Evolutionary conservation across 2,797 vertebrate genomes (phyloP), one percentile per base, ranked within the genome.

Genomic region (Menidia menidia): DNA sequence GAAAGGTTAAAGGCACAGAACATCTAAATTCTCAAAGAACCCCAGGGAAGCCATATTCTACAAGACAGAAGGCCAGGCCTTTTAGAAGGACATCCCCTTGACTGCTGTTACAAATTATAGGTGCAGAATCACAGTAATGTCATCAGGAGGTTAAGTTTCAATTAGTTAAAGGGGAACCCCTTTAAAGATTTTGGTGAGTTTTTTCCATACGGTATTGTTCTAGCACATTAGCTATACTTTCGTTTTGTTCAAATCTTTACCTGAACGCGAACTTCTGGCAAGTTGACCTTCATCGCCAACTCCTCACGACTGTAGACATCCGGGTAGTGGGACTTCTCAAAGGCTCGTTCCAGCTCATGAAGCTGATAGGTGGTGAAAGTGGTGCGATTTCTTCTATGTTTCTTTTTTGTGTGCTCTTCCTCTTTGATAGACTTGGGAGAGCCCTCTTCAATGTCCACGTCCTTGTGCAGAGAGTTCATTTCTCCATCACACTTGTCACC

Each of bases 331-430:
- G 96, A 98, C 73, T 96, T 96, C 87, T 98, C 96, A 0, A 97
- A 97, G 13, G 96, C 97, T 4, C 95, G 87, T 78, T 98, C 97
- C 81, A 97, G 91, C 90, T 97, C 96, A 3, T 96, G 96, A 12
- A 98, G 93, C 90, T 98, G 97, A 81, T 96, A 97, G 0, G 96
- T 97, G 72, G 96, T 97, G 90, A 97, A 97, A 33, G 96, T 97
- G 33, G 96, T 97, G 0, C 95, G 95, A 83, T 96, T 97, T 71
- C 96, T 88, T 31, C 96, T 90, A 87, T 96, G 97, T 83, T 97
- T 95, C 93, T 97, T 97, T 83, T 96, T 96, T 30, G 94, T 90
- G 47, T 92, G 90, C 64, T 97, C 95, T 4, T 97, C 96, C 0
- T 95, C 95, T 72, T 82, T 87, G 0, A 81, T 63, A 1, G 60